phyloP scores from a whole-genome alignment of 2,797 vertebrate species.

The Nothura maculosa region DNA sequence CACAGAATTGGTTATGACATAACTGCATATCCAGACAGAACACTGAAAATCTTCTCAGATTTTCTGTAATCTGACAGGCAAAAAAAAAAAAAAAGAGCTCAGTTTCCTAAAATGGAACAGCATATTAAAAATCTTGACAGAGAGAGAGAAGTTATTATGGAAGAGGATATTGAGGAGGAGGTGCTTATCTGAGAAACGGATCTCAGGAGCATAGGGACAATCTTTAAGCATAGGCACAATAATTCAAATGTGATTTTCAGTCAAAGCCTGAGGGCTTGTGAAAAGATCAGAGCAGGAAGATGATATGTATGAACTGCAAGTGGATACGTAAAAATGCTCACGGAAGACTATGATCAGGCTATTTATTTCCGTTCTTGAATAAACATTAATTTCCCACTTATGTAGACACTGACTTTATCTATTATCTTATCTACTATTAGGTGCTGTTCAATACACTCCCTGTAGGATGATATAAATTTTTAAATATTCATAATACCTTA shows the following conservation, averaged over 20 bases:
- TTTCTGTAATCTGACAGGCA: not conserved
- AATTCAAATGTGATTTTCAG: not conserved
- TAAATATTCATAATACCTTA: not conserved
- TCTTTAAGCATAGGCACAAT: not conserved
- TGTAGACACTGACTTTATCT: not conserved
- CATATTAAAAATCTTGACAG: not conserved
- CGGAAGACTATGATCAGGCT: not conserved
- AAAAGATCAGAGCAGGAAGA: not conserved
- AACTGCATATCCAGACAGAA: not conserved
- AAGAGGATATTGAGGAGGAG: not conserved
- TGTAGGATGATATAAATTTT: not conserved
- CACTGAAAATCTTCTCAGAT: not conserved
- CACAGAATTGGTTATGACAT: not conserved
- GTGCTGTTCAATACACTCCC: not conserved
- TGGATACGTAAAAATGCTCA: not conserved
- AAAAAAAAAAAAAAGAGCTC: not conserved
- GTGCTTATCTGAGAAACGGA: not conserved
- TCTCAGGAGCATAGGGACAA: not conserved
- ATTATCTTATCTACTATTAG: not conserved
- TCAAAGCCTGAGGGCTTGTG: not conserved
- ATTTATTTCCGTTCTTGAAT: conserved; percentile 15
- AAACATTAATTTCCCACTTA: not conserved
- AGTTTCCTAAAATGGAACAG: not conserved
- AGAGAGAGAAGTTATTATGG: not conserved
- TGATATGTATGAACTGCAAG: not conserved